Percentiles rank a stretch among this genome's conserved stretches.
These are phyloP conservation scores for Brachionus rubens DNA, from an alignment of 1,140 invertebrate species.

Conservation along the genomic window DNA sequence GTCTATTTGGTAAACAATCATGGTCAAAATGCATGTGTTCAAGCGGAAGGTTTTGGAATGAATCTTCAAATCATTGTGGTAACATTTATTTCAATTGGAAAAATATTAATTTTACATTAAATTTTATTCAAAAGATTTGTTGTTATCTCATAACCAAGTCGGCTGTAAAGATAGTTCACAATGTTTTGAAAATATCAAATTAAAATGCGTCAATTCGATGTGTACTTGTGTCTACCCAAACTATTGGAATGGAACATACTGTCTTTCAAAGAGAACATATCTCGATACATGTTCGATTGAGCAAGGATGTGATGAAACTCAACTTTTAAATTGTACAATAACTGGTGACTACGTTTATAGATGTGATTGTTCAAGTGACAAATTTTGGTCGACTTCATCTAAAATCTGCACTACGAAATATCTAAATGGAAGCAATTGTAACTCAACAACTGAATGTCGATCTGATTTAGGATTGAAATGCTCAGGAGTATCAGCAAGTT, in stretches of 20 bases:
- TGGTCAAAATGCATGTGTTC: background rate
- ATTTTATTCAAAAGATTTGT: background rate
- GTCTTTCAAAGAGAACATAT: background rate
- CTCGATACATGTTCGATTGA: background rate
- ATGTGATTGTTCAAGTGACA: background rate
- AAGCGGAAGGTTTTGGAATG: background rate
- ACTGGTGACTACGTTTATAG: background rate
- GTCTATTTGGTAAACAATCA: background rate
- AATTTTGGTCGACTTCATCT: background rate
- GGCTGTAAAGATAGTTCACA: background rate
- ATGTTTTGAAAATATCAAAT: background rate
- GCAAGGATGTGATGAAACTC: background rate
- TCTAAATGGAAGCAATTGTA: background rate
- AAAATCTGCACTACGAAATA: background rate
- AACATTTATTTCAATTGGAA: background rate
- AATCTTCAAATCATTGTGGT: background rate
- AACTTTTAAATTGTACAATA: background rate
- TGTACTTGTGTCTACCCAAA: conserved; percentile 29
- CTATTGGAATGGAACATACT: background rate
- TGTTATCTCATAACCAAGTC: background rate
- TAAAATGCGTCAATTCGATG: background rate
- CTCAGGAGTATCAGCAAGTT: background rate
- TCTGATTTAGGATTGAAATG: background rate
- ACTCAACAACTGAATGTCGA: background rate
- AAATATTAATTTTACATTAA: background rate